phyloP scores from a whole-genome alignment of 2,113 vertebrate genomes.

The Micromys minutus region DNA sequence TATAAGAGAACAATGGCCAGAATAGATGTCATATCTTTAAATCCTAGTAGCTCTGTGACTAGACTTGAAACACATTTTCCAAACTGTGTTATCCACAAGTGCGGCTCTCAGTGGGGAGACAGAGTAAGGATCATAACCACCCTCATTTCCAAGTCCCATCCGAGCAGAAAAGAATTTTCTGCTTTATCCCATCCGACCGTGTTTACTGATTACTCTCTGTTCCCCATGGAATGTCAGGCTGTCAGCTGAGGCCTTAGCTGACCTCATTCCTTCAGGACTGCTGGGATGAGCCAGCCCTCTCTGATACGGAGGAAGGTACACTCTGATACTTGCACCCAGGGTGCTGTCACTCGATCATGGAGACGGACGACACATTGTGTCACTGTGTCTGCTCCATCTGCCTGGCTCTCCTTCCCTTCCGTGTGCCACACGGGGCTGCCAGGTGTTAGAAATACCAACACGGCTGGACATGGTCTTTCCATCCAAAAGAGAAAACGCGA shows the following conservation, averaged over 20 bases:
- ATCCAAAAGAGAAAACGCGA: slow-evolving; percentile 43
- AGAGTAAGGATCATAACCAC: background rate
- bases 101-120: background rate
- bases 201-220: slow-evolving; percentile 45
- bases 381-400: background rate
- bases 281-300: background rate
- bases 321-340: background rate
- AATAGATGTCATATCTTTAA: slow-evolving; percentile 9
- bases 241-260: slow-evolving; percentile 28
- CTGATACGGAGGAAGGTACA: background rate
- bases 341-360: background rate
- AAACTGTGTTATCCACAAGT: background rate
- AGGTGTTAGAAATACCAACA: slow-evolving; percentile 57
- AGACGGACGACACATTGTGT: background rate
- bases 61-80: slow-evolving; percentile 41
- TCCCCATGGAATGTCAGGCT: background rate
- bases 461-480: slow-evolving; percentile 10
- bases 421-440: slow-evolving; percentile 17
- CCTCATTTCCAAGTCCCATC: background rate
- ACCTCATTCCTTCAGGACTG: slow-evolving; percentile 50
- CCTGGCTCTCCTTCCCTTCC: slow-evolving; percentile 17
- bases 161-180: slow-evolving; percentile 54
- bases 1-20: background rate
- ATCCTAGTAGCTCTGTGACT: slow-evolving; percentile 5
- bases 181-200: background rate